phyloP scores from a whole-genome alignment of 2,113 vertebrate genomes.

The Morone chrysops region DNA sequence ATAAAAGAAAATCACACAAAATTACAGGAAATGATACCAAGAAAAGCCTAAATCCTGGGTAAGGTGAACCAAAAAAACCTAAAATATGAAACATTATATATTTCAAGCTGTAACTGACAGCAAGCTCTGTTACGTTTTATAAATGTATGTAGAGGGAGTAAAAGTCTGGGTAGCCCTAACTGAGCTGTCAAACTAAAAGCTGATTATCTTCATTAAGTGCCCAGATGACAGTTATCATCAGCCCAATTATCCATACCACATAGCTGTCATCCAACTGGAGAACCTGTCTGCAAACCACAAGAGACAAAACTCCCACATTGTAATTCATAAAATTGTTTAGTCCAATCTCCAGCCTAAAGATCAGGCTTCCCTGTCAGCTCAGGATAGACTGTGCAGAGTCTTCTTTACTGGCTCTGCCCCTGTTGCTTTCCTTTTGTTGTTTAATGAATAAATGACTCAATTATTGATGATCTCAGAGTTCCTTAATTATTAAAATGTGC shows the following conservation, averaged over 20 bases:
- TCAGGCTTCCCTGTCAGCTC: slow-evolving; percentile 40
- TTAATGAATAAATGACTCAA: slow-evolving; percentile 79
- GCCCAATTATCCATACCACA: slow-evolving; percentile 71
- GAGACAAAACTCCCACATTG: slow-evolving; percentile 42
- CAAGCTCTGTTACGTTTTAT: slow-evolving; percentile 11
- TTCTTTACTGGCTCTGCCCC: slow-evolving; percentile 49
- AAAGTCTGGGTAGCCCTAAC: slow-evolving; percentile 31
- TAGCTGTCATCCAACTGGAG: slow-evolving; percentile 59
- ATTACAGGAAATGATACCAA: slow-evolving; percentile 1
- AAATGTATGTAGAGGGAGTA: slow-evolving; percentile 23
- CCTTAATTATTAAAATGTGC: slow-evolving; percentile 81
- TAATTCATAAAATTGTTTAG: slow-evolving; percentile 55
- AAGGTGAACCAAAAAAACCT: background rate
- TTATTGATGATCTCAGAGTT: slow-evolving; percentile 77
- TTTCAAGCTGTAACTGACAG: slow-evolving; percentile 25
- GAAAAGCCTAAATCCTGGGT: background rate
- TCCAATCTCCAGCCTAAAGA: slow-evolving; percentile 49
- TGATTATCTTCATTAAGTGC: slow-evolving; percentile 72
- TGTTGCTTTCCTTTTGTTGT: slow-evolving; percentile 72
- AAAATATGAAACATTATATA: slow-evolving; percentile 18
- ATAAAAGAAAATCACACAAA: background rate
- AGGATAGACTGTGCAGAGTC: slow-evolving; percentile 42
- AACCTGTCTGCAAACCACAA: slow-evolving; percentile 50
- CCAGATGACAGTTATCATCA: slow-evolving; percentile 66
- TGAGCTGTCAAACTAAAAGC: slow-evolving; percentile 68